Conservation (phyloP, 2,797 vertebrate genomes). For the Myotis findleyi region DNA sequence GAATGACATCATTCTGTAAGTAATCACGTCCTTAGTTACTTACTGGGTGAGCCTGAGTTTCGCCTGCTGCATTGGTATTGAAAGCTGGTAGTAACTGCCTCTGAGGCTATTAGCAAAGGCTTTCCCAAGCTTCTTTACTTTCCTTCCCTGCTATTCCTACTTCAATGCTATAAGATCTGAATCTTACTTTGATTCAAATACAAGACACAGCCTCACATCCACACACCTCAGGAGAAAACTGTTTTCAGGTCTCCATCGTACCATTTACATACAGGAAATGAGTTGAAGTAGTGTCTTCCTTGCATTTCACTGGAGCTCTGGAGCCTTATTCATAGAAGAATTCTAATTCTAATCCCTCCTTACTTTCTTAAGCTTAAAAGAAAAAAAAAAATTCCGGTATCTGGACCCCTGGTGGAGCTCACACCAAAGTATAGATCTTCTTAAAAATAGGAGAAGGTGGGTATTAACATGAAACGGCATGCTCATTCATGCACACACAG, state of each 20-base stretch:
- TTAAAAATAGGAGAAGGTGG: conserved; percentile 57
- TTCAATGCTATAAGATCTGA: conserved; percentile 35
- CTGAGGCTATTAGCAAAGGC: not conserved
- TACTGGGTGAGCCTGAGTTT: not conserved
- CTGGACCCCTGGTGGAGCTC: not conserved
- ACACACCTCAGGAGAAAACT: conserved; percentile 22
- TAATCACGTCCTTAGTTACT: not conserved
- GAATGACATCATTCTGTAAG: not conserved
- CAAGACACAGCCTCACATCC: not conserved
- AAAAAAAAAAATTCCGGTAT: conserved; percentile 45
- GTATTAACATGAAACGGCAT: not conserved
- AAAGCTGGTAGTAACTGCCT: not conserved
- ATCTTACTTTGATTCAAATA: conserved; percentile 59
- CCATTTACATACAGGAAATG: conserved; percentile 66
- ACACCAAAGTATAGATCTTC: conserved; percentile 21
- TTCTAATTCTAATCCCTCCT: conserved; percentile 57
- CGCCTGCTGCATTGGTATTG: not conserved
- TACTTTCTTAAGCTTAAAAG: conserved; percentile 59
- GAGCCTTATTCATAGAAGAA: conserved; percentile 47
- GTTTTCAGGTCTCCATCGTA: conserved; percentile 60
- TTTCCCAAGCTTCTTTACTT: conserved; percentile 54
- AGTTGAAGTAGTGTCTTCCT: conserved; percentile 33
- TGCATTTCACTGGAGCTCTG: not conserved
- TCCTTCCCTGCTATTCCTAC: conserved; percentile 25
- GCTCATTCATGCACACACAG: not conserved